Evolutionary conservation across 2,888 invertebrate genomes (phyloP).

Genomic region (Auanema freiburgensis): DNA sequence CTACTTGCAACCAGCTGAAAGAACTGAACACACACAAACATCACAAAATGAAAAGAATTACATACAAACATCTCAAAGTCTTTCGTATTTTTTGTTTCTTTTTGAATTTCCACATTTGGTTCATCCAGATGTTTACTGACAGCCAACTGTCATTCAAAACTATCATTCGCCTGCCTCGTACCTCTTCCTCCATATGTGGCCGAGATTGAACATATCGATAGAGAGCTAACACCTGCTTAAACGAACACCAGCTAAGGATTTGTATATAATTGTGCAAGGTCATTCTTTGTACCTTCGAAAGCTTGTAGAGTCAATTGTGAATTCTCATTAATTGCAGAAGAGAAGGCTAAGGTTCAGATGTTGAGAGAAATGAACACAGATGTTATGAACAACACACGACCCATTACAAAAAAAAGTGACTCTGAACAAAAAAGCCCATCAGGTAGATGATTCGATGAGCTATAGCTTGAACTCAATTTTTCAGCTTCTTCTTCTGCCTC

Average conservation of each 20-base stretch:
- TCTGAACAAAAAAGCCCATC: conserved; percentile 38
- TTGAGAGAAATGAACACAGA: conserved; percentile 34
- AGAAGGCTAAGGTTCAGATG: conserved; percentile 39
- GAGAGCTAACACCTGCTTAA: neutral
- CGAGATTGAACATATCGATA: neutral
- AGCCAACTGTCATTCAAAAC: neutral
- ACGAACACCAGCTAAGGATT: neutral
- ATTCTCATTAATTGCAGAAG: conserved; percentile 26
- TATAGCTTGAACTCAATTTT: neutral
- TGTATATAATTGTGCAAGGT: too few relatives aligned
- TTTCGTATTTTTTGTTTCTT: conserved; percentile 3
- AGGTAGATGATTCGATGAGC: neutral
- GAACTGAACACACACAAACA: neutral
- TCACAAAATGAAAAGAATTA: neutral
- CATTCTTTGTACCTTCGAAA: too few relatives aligned
- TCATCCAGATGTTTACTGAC: conserved; percentile 1
- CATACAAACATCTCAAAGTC: neutral
- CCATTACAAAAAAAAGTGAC: conserved; percentile 13
- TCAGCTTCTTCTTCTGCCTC: conserved; percentile 43
- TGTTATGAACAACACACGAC: neutral
- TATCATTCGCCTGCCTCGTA: too few relatives aligned
- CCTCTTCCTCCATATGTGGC: too few relatives aligned
- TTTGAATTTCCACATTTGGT: neutral
- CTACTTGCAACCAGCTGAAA: conserved; percentile 13
- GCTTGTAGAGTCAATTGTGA: too few relatives aligned